phyloP scores from a whole-genome alignment of 2,888 invertebrate species.

The Harpagoxenus sublaevis region DNA sequence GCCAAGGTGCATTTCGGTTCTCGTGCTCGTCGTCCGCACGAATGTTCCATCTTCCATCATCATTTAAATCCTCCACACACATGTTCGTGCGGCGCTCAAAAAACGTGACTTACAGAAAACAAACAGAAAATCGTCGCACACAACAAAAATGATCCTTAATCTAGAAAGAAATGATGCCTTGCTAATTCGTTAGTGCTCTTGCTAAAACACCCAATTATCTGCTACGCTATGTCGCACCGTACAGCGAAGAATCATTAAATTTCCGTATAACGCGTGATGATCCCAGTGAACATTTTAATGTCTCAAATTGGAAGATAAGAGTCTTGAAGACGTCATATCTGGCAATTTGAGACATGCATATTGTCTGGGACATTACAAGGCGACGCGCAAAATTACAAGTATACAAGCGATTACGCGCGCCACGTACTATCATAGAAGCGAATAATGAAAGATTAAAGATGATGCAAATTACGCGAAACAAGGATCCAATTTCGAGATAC shows the following conservation, averaged over 20 bases:
- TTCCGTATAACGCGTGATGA: not conserved
- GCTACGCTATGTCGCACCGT: slow-evolving; percentile 1
- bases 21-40: not conserved
- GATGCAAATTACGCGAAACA: not conserved
- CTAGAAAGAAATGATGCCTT: slow-evolving; percentile 6
- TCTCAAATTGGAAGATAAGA: too few relatives aligned
- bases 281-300: too few relatives aligned
- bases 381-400: slow-evolving; percentile 38
- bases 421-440: slow-evolving; percentile 12
- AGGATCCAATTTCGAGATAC: slow-evolving; percentile 32
- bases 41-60: not conserved
- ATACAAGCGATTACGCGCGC: slow-evolving; percentile 30
- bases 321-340: too few relatives aligned
- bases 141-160: slow-evolving; percentile 17
- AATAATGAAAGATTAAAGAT: slow-evolving; percentile 18
- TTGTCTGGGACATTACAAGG: not conserved
- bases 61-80: not conserved
- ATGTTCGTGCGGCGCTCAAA: not conserved
- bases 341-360: too few relatives aligned
- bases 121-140: slow-evolving; percentile 15
- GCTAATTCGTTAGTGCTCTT: slow-evolving; percentile 20
- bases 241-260: slow-evolving; percentile 1
- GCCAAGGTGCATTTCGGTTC: slow-evolving; percentile 15
- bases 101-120: not conserved
- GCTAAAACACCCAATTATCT: slow-evolving; percentile 18